Percentiles rank a stretch among this genome's conserved stretches.
Conservation (phyloP, 1,140 invertebrate species). For the Zaprionus ornatus region DNA sequence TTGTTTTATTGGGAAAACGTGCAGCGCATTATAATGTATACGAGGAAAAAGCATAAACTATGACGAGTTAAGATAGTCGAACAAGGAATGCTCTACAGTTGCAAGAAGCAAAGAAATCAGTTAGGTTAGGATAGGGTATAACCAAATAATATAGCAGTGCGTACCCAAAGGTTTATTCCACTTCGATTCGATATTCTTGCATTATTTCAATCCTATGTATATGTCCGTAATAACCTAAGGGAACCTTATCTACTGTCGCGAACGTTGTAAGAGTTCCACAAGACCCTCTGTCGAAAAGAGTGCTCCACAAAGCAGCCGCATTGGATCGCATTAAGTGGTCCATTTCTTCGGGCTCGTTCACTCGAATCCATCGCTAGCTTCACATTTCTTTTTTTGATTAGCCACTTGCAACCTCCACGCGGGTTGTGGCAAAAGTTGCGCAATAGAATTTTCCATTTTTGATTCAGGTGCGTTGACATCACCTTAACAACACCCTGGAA, state of each 20-base stretch:
- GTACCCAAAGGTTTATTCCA: no score
- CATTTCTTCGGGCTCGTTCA: constrained; percentile 61
- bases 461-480: not conserved
- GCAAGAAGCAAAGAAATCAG: no score
- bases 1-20: constrained; percentile 76
- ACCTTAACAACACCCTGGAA: not conserved
- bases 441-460: not conserved
- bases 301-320: constrained; percentile 1
- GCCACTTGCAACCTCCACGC: not conserved
- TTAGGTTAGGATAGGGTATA: no score
- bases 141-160: no score
- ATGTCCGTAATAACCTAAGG: not conserved
- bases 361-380: constrained; percentile 49
- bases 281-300: not conserved
- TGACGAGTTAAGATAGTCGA: not conserved
- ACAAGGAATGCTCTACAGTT: constrained; percentile 1
- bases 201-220: no score
- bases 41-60: not conserved
- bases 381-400: constrained; percentile 24
- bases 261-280: not conserved
- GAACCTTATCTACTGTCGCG: not conserved
- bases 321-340: constrained; percentile 66
- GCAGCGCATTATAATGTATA: constrained; percentile 65
- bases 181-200: no score
- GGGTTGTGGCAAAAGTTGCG: no score